Base-by-base conservation (phyloP, 2,797 vertebrate species). In the Argentina silus region DNA sequence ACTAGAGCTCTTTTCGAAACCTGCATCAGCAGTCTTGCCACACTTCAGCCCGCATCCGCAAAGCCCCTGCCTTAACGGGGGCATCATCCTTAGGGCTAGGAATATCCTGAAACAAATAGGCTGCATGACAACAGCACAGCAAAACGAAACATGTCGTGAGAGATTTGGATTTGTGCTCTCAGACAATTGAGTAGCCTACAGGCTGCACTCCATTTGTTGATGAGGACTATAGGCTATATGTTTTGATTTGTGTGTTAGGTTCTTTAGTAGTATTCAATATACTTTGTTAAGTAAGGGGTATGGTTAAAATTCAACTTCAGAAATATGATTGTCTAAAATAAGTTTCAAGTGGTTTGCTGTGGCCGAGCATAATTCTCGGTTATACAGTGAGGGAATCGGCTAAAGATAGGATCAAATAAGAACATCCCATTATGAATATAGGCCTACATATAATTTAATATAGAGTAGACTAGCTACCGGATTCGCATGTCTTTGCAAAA, bases 1-100 rank as follows among this genome's bases (percentile, higher is more conserved):
- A 48, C 61, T 10, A 50, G 50, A 60, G 51, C 75, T 3, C 61
- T 66, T 77, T 72, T 82, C 82, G 85, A 84, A 81, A 75, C 74
- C 63, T 6, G 19, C 77, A 83, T 85, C 82, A 75, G 82, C 77
- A 70, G 57, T 72, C 74, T 65, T 71, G 81, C 79, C 78, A 80
- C 67, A 56, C 77, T 77, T 82, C 73, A 80, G 82, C 69, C 74
- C 67, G 64, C 74, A 70, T 75, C 78, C 67, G 77, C 78, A 80
- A 77, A 73, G 77, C 78, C 78, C 62, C 66, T 48, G 61, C 70
- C 65, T 81, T 73, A 79, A 76, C 67, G 68, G 67, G 83, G 80
- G 27, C 42, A 50, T 2, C 78, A 74, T 79, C 67, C 74, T 83
- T 55, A 72, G 78, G 78, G 81, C 80, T 66, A 73, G 14, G 45